These are phyloP conservation scores for Lasius fuliginosus DNA, from an alignment of 2,888 invertebrate genomes.

Conservation along the genomic window DNA sequence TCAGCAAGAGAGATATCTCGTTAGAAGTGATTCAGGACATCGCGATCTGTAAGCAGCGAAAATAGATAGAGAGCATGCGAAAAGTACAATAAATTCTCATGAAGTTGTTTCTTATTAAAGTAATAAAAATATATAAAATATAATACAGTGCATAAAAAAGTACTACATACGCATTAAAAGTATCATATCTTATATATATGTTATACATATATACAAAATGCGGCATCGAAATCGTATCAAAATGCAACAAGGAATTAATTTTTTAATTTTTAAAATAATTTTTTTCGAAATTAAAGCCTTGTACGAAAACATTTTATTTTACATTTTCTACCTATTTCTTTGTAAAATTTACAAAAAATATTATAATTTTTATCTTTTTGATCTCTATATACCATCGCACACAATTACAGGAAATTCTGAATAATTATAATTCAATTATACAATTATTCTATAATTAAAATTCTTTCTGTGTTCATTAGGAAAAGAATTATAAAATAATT, in stretches of 20 bases:
- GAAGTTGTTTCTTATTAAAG: neutral
- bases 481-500: neutral
- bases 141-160: neutral
- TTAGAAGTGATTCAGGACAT: neutral
- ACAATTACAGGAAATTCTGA: neutral
- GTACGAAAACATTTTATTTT: too few relatives aligned
- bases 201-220: too few relatives aligned
- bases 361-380: neutral
- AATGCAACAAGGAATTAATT: too few relatives aligned
- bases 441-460: neutral
- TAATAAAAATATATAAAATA: neutral
- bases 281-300: neutral
- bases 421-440: neutral
- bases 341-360: neutral
- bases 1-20: neutral
- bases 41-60: neutral
- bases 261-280: neutral
- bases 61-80: neutral
- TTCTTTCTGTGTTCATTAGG: neutral
- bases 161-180: neutral
- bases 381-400: neutral
- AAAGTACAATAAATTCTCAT: neutral
- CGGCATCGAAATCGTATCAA: too few relatives aligned
- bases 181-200: neutral
- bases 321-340: neutral